Evolutionary conservation across 2,888 invertebrate genomes (phyloP), one percentile per base, ranked within the genome.

Genomic region (Acanthoscelides obtectus): DNA sequence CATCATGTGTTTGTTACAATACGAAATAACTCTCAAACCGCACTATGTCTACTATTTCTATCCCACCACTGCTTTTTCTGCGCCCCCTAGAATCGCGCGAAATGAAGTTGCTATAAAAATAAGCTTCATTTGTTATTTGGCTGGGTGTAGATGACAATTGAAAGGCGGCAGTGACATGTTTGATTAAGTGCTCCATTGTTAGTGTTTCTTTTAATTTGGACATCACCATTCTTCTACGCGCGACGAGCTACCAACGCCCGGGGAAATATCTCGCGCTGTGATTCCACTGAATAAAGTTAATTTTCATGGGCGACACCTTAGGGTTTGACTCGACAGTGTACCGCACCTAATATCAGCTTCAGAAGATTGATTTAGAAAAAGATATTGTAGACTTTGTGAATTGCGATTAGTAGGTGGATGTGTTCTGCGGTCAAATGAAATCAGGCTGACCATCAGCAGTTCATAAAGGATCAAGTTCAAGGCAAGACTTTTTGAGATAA

Each of bases 71-170:
- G 17, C 6, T 4, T 45, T 12, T 6, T 45, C 45, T 17, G 12
- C 17, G 45, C 17, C 45, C 8, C 67, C 70, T 72, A 69, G 73
- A 64, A 20, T 64, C 22, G 66, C 45, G 67, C 66, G 63, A 73
- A 75, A 77, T 77, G 72, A 75, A 77, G 77, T 77, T 76, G 71
- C 72, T 71, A 71, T 71, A 73, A 76, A 72, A 74, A 75, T 75
- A 69, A 74, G 75, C 70, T 75, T 73, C 77, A 75, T 78, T 77
- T 77, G 72, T 77, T 78, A 76, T 74, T 74, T 76, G 71, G 66
- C 66, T 70, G 73, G 72, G 72, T 74, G 76, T 73, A 72, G 76
- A 76, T 72, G 76, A 76, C 77, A 76, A 76, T 75, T 76, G 68
- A 67, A 69, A 69, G 67, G 66, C 66, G 74, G 45, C 45, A 4